These are phyloP conservation scores for Apamea anceps DNA, from an alignment of 2,888 invertebrate species.

Conservation along the genomic window DNA sequence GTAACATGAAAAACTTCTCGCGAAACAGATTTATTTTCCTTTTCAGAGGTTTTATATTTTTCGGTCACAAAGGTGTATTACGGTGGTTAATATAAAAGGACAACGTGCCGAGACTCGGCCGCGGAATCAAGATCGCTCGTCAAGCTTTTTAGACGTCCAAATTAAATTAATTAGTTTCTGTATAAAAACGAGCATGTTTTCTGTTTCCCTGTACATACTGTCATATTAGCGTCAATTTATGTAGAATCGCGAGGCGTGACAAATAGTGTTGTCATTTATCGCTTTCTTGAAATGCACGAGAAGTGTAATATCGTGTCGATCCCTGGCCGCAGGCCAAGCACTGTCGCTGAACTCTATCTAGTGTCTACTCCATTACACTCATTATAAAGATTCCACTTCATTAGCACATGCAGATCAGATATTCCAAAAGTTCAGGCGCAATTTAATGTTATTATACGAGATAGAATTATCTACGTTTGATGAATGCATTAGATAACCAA, in stretches of 20 bases:
- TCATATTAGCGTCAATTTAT: conserved; percentile 75
- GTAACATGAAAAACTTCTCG: conserved; percentile 35
- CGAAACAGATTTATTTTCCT: conserved; percentile 48
- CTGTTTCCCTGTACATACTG: conserved; percentile 55
- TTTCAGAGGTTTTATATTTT: conserved; percentile 26
- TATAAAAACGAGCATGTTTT: conserved; percentile 50
- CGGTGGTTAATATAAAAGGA: conserved; percentile 38
- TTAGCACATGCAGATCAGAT: conserved; percentile 54
- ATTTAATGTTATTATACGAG: conserved; percentile 39
- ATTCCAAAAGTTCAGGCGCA: conserved; percentile 41
- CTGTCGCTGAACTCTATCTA: conserved; percentile 68
- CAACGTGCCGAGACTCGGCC: conserved; percentile 24
- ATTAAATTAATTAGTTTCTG: conserved; percentile 50
- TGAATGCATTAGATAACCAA: conserved; percentile 17
- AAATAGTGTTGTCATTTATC: conserved; percentile 65
- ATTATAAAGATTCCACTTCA: conserved; percentile 61
- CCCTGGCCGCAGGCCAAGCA: conserved; percentile 77
- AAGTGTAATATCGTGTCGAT: conserved; percentile 72
- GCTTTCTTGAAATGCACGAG: conserved; percentile 70
- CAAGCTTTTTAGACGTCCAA: conserved; percentile 29
- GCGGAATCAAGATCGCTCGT: conserved; percentile 25
- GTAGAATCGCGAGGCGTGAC: conserved; percentile 63
- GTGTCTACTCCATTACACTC: conserved; percentile 69
- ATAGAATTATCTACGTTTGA: conserved; percentile 30
- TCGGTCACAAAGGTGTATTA: conserved; percentile 35